A percentile compares a stretch with the other conserved stretches of the same genome.
phyloP scores from a whole-genome alignment of 2,888 invertebrate genomes.

The Scaptomyza tumidula region DNA sequence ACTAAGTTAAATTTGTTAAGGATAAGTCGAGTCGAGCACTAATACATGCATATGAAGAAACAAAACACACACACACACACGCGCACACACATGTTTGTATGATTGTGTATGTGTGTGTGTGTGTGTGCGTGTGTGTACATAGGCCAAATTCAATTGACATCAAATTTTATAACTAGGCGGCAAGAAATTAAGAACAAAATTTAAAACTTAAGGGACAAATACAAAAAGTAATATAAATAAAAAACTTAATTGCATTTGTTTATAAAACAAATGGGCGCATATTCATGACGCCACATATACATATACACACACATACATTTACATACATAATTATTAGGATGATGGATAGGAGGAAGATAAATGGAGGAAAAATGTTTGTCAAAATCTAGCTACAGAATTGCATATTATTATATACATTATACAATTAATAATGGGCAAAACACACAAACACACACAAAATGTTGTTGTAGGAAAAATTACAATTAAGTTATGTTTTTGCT shows the following conservation, averaged over 20 bases:
- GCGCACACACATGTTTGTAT: slow-evolving; percentile 4
- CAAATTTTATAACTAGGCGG: slow-evolving; percentile 32
- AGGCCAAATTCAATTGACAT: slow-evolving; percentile 59
- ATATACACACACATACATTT: slow-evolving; percentile 46
- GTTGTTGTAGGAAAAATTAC: slow-evolving; percentile 80
- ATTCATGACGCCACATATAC: slow-evolving; percentile 37
- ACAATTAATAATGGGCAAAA: slow-evolving; percentile 74
- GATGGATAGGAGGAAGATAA: slow-evolving; percentile 7
- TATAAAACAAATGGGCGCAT: slow-evolving; percentile 69
- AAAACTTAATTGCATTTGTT: slow-evolving; percentile 61
- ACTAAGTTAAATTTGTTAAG: slow-evolving; percentile 74
- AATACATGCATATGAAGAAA: slow-evolving; percentile 9
- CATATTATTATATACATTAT: slow-evolving; percentile 71
- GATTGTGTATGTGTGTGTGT: slow-evolving; percentile 19
- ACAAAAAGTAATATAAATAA: slow-evolving; percentile 3
- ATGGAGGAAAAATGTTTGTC: slow-evolving; percentile 52
- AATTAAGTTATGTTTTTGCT: slow-evolving; percentile 80
- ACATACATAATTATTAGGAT: slow-evolving; percentile 32
- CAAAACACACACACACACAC: slow-evolving; percentile 19
- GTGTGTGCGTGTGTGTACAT: slow-evolving; percentile 28
- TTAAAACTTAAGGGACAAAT: slow-evolving; percentile 4
- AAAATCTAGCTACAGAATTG: slow-evolving; percentile 78
- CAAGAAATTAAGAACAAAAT: slow-evolving; percentile 29
- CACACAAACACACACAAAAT: slow-evolving; percentile 53
- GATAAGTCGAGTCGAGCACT: slow-evolving; percentile 49